A percentile compares a stretch with the other conserved stretches of the same genome.
Conservation (phyloP, 2,888 invertebrate species). For the Nemapogon koenigi region DNA sequence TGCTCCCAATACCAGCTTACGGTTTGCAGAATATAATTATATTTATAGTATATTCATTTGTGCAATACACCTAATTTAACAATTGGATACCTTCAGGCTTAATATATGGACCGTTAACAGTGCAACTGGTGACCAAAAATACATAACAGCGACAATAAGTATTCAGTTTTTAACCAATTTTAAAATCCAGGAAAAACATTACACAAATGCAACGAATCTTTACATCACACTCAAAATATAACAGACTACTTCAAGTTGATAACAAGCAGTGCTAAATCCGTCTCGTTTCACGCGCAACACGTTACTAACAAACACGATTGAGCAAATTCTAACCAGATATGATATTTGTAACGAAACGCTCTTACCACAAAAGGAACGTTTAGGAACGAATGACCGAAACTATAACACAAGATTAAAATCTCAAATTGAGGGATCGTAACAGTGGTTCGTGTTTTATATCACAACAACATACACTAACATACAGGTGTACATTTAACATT, state of each 20-base stretch:
- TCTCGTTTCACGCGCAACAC: neutral
- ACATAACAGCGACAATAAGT: constrained; percentile 9
- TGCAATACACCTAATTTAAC: constrained; percentile 8
- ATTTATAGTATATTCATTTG: constrained; percentile 8
- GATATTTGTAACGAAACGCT: constrained; percentile 20
- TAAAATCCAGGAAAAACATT: neutral
- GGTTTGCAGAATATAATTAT: constrained; percentile 32
- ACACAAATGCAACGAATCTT: constrained; percentile 4
- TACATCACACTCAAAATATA: neutral
- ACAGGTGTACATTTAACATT: constrained; percentile 16
- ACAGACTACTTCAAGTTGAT: neutral
- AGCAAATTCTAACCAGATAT: constrained; percentile 4
- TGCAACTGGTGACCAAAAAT: constrained; percentile 2
- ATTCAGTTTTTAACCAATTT: neutral
- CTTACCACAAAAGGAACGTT: constrained; percentile 37
- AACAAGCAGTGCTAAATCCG: constrained; percentile 6
- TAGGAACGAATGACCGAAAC: constrained; percentile 54
- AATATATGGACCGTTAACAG: constrained; percentile 4
- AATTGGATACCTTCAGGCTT: constrained; percentile 8
- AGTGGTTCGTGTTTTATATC: constrained; percentile 47
- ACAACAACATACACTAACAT: constrained; percentile 48
- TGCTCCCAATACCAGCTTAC: constrained; percentile 65
- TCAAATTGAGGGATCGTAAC: constrained; percentile 37
- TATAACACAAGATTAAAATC: constrained; percentile 44
- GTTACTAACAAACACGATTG: neutral